Evolutionary conservation across 1,140 invertebrate species (phyloP).

Genomic region (Hyles euphorbiae): DNA sequence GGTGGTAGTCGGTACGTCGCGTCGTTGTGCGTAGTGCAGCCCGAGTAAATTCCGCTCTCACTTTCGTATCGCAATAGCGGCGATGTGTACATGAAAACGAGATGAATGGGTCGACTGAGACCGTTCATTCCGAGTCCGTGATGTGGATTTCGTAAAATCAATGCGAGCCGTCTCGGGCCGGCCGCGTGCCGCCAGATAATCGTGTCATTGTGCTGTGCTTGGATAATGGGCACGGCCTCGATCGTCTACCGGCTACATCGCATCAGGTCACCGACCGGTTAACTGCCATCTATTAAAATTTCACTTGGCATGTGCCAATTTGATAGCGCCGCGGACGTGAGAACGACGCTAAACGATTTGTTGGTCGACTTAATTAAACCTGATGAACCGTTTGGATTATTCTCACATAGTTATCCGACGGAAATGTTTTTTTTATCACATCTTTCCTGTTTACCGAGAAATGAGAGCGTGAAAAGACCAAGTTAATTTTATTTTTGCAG

Average conservation of each 20-base stretch:
- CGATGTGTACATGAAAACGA: conserved; percentile 71
- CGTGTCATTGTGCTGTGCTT: conserved; percentile 63
- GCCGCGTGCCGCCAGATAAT: conserved; percentile 50
- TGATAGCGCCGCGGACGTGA: conserved; percentile 11
- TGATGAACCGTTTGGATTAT: too few species aligned
- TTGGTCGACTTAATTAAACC: too few species aligned
- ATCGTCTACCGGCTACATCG: conserved; percentile 28
- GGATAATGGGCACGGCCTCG: conserved; percentile 47
- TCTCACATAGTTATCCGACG: too few species aligned
- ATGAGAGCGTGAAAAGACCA: too few species aligned
- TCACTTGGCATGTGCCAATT: conserved; percentile 43
- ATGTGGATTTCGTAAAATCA: conserved; percentile 73
- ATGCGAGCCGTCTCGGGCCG: conserved; percentile 60
- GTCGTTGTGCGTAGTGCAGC: conserved; percentile 57
- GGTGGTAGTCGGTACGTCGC: conserved; percentile 33
- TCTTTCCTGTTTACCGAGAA: too few species aligned
- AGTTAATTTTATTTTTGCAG: too few species aligned
- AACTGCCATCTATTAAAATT: conserved; percentile 55
- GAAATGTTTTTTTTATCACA: too few species aligned
- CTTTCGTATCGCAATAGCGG: conserved; percentile 71
- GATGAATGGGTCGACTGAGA: conserved; percentile 70
- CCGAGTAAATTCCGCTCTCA: conserved; percentile 70
- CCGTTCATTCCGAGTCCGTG: conserved; percentile 64
- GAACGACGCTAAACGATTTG: conserved; percentile 2
- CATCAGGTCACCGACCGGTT: conserved; percentile 47